A percentile compares a stretch with the other conserved stretches of the same genome.
Conservation (phyloP, 2,797 vertebrate species). For the Podarcis siculus region DNA sequence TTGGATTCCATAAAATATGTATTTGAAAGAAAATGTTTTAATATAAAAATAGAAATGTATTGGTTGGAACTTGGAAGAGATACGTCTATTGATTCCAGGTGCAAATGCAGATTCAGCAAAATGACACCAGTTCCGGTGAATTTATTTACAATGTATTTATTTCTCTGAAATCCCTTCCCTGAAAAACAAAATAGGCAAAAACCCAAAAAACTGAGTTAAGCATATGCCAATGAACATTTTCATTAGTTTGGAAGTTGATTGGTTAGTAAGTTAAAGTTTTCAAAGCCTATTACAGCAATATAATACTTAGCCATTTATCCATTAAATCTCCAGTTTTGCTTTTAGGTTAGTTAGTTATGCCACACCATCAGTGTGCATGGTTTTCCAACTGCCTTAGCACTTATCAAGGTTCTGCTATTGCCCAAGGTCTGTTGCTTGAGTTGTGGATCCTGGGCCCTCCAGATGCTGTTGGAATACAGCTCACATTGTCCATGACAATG, state of each 20-base stretch:
- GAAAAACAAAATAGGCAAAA: constrained; percentile 27
- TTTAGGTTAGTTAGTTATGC: background rate
- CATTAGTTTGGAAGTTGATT: background rate
- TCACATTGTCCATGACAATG: too few relatives aligned
- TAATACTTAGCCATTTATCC: background rate
- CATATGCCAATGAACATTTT: background rate
- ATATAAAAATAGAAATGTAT: constrained; percentile 18
- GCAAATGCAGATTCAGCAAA: constrained; percentile 29
- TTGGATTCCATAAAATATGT: background rate
- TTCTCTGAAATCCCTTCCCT: background rate
- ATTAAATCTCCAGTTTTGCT: background rate
- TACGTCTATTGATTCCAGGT: constrained; percentile 33
- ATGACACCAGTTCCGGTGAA: background rate
- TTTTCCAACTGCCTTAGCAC: background rate
- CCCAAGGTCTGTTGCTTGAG: background rate
- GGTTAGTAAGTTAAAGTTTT: constrained; percentile 8
- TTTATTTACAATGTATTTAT: background rate
- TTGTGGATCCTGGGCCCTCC: too few relatives aligned
- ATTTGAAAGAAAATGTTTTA: constrained; percentile 7
- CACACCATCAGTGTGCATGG: background rate
- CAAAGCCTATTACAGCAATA: background rate
- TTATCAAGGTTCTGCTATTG: background rate
- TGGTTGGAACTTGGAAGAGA: constrained; percentile 6
- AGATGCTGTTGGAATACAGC: too few relatives aligned
- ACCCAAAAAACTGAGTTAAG: background rate